These are phyloP conservation scores for Coregonus sp. DNA, from an alignment of 2,797 vertebrate genomes.

Conservation along the genomic window DNA sequence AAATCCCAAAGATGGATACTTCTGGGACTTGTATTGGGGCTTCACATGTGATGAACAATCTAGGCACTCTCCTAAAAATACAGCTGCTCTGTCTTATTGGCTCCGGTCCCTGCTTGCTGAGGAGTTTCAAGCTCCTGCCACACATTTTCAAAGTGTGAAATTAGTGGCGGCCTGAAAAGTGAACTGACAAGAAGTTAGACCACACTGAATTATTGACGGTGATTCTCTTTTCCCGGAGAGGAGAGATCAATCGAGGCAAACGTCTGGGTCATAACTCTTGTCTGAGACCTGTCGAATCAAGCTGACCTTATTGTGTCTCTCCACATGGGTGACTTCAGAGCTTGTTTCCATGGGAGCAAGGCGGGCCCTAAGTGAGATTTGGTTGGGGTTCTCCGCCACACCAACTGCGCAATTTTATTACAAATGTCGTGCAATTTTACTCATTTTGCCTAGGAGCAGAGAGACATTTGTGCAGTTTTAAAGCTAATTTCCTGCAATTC, in stretches of 20 bases:
- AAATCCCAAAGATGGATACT: conserved; percentile 17
- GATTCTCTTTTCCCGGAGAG: conserved; percentile 13
- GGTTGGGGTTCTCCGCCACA: too few species aligned
- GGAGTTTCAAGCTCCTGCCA: not conserved
- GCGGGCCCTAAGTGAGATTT: too few species aligned
- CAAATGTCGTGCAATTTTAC: too few species aligned
- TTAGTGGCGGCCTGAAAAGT: not conserved
- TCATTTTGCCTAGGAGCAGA: too few species aligned
- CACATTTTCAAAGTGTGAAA: conserved; percentile 8
- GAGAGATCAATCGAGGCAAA: conserved; percentile 11
- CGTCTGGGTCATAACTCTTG: conserved; percentile 1
- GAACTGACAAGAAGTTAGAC: conserved; percentile 1
- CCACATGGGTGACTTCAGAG: not conserved
- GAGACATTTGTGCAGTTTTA: too few species aligned
- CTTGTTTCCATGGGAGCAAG: not conserved
- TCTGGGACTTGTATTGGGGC: not conserved
- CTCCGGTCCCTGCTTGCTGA: conserved; percentile 12
- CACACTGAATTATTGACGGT: conserved; percentile 13
- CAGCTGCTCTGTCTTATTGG: not conserved
- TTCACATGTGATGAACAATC: conserved; percentile 12
- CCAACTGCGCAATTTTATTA: too few species aligned
- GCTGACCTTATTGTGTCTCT: conserved; percentile 11
- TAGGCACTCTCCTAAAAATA: not conserved
- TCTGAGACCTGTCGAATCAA: conserved; percentile 5
- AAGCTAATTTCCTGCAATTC: too few species aligned